phyloP scores from a whole-genome alignment of 2,888 invertebrate genomes.

The Phorcus lineatus region DNA sequence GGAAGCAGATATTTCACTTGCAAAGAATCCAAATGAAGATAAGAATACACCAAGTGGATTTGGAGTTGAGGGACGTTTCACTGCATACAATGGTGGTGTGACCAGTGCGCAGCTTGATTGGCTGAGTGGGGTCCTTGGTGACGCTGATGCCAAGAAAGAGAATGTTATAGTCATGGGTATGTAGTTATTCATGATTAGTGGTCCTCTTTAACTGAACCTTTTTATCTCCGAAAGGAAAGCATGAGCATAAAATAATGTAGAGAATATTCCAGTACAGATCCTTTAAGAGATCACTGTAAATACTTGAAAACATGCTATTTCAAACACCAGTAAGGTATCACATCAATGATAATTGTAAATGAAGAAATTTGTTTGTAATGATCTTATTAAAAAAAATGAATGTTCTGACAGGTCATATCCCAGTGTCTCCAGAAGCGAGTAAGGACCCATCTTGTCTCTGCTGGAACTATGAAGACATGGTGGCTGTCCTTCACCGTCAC shows the following conservation, averaged over 20 bases:
- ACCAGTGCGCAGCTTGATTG: conserved; percentile 71
- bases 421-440: neutral
- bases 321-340: too few species aligned
- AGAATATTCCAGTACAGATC: too few species aligned
- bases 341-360: too few species aligned
- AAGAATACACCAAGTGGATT: conserved; percentile 65
- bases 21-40: conserved; percentile 68
- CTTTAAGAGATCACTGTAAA: too few species aligned
- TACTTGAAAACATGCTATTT: too few species aligned
- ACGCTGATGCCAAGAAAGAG: conserved; percentile 62
- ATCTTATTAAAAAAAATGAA: too few species aligned
- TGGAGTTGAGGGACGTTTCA: conserved; percentile 64
- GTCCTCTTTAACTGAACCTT: neutral
- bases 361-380: too few species aligned
- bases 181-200: conserved; percentile 7
- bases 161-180: conserved; percentile 74
- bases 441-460: conserved; percentile 53
- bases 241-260: too few species aligned
- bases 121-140: conserved; percentile 65
- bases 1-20: conserved; percentile 56
- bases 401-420: conserved; percentile 35
- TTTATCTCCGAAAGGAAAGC: too few species aligned
- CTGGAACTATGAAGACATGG: conserved; percentile 73
- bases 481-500: conserved; percentile 63
- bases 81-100: conserved; percentile 74